A percentile compares a stretch with the other conserved stretches of the same genome.
phyloP scores from a whole-genome alignment of 2,113 vertebrate genomes.

The Gasterosteus nipponicus region DNA sequence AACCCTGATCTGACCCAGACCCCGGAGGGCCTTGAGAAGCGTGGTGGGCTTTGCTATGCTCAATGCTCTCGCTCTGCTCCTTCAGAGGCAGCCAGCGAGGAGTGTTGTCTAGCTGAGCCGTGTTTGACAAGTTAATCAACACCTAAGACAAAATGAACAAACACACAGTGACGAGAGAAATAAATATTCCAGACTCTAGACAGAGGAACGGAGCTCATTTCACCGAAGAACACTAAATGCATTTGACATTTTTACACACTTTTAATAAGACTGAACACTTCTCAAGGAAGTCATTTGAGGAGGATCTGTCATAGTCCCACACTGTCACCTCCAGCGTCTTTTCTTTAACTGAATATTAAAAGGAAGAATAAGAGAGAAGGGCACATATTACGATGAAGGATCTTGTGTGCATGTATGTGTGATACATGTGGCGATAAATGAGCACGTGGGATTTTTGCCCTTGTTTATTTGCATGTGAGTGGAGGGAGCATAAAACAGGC shows the following conservation, averaged over 20 bases:
- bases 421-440: neutral
- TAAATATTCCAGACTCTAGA: neutral
- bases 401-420: neutral
- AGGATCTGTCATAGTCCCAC: constrained; percentile 99
- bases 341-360: constrained; percentile 90
- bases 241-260: constrained; percentile 19
- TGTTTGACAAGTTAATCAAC: constrained; percentile 93
- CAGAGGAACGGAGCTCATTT: neutral
- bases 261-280: constrained; percentile 78
- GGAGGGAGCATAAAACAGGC: neutral
- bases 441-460: no score
- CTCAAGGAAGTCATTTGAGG: constrained; percentile 98
- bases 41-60: constrained; percentile 88
- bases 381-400: constrained; percentile 8
- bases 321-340: constrained; percentile 98
- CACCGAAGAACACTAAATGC: neutral
- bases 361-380: constrained; percentile 19
- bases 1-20: constrained; percentile 67
- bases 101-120: constrained; percentile 91
- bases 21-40: constrained; percentile 81
- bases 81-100: constrained; percentile 94
- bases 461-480: neutral
- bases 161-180: neutral
- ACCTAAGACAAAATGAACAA: constrained; percentile 80
- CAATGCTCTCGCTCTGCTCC: constrained; percentile 94